Percentiles rank a stretch among this genome's conserved stretches.
Conservation (phyloP, 1,140 invertebrate genomes). For the Conus betulinus region DNA sequence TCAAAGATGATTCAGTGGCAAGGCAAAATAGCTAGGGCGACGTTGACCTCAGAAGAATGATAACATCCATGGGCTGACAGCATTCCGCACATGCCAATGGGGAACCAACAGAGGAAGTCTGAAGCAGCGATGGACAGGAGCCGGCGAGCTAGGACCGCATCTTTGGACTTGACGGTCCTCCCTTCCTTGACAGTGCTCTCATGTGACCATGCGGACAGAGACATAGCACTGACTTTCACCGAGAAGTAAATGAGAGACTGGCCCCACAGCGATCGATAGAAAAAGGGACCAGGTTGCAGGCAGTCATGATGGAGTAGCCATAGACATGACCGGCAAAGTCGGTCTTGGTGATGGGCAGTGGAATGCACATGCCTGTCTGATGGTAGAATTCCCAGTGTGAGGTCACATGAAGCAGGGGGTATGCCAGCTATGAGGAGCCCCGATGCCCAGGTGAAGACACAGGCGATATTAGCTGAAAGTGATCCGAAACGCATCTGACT, state of each 20-base stretch:
- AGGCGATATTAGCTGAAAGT: background rate
- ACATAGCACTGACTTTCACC: slow-evolving; percentile 30
- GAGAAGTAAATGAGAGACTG: slow-evolving; percentile 46
- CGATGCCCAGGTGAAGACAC: background rate
- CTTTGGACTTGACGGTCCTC: background rate
- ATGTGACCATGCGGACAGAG: background rate
- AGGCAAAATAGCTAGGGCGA: too few species aligned
- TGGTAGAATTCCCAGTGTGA: slow-evolving; percentile 48
- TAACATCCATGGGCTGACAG: background rate
- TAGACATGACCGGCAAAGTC: slow-evolving; percentile 45
- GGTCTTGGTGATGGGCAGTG: slow-evolving; percentile 47
- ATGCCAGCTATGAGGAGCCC: background rate
- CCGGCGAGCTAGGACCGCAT: background rate
- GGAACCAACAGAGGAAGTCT: slow-evolving; percentile 15
- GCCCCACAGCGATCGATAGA: slow-evolving; percentile 42
- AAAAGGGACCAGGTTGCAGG: slow-evolving; percentile 39
- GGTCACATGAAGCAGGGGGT: background rate
- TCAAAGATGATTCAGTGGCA: too few species aligned
- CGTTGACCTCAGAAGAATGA: background rate
- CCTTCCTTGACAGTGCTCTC: background rate
- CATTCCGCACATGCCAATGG: background rate
- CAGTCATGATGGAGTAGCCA: slow-evolving; percentile 45
- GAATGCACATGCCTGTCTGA: slow-evolving; percentile 51
- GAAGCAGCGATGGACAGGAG: background rate
- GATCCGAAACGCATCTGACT: slow-evolving; percentile 9